phyloP scores from a whole-genome alignment of 2,888 invertebrate species.

The Ecdyonurus torrentis region DNA sequence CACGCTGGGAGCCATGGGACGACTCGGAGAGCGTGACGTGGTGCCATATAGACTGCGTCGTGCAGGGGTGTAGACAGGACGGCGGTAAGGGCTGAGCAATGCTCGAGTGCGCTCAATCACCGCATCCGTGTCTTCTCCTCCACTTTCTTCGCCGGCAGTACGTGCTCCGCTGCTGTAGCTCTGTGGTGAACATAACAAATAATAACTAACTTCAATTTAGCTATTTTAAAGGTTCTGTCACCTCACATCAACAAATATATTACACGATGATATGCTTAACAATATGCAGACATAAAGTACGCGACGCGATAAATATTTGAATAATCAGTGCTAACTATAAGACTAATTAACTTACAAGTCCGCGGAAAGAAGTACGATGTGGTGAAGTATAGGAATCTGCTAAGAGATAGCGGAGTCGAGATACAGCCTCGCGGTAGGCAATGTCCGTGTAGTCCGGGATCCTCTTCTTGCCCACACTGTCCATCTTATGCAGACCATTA shows the following conservation, averaged over 20 bases:
- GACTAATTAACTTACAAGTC: too few relatives aligned
- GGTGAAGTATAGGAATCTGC: conserved; percentile 55
- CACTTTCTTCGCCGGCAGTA: background rate
- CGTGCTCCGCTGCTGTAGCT: background rate
- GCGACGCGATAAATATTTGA: too few relatives aligned
- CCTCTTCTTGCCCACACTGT: conserved; percentile 31
- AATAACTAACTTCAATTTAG: too few relatives aligned
- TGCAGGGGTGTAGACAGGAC: background rate
- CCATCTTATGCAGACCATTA: conserved; percentile 25
- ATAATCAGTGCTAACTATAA: too few relatives aligned
- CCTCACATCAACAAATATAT: too few relatives aligned
- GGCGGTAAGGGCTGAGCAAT: background rate
- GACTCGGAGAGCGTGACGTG: background rate
- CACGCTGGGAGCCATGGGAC: background rate
- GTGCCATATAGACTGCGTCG: background rate
- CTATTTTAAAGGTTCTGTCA: too few relatives aligned
- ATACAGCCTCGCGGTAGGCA: conserved; percentile 71
- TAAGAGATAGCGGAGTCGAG: conserved; percentile 55
- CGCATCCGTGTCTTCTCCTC: background rate
- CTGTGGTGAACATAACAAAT: too few relatives aligned
- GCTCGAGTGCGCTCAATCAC: background rate
- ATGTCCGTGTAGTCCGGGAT: conserved; percentile 62
- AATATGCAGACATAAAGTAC: too few relatives aligned
- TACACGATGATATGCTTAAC: too few relatives aligned
- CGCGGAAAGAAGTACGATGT: background rate